Base-by-base conservation (phyloP, 92 coral and sea anemone species). In the Desmophyllum pertusum region DNA sequence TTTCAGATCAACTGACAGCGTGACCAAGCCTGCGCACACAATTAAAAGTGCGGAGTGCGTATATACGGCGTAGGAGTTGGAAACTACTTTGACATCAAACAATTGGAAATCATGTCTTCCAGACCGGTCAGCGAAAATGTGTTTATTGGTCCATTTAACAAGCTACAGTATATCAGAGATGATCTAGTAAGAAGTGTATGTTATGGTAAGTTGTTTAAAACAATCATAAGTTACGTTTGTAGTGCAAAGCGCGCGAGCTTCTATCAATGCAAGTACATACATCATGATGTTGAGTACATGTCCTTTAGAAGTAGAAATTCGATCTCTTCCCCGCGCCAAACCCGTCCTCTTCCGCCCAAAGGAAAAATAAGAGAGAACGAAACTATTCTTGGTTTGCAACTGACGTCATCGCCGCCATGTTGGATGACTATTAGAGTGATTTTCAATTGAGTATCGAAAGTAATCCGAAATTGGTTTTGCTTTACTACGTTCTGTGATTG, bases 61-160 rank as follows among this genome's bases (percentile, higher is more conserved):
- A 80, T 89, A 25, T 59, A 84, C 40, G 63, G 74, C 18, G 84
- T 89, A 17, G 89, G 92, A 30, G 89, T 89, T 59, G 92, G 89
- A 14, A 65, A 81, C 2, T 74, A 89, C 41, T 81, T 81, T 59
- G 69, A 53, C 23, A 85, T 89, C 61, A 78, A 69, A 45, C 92
- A 89, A 36, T 81, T 89, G 27, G 83, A 89, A 75, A 38, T 27
- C 23, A 85, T 89, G 81, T 89, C 89, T 30, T 89, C 92, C 0
- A 51, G 75, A 51, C 92, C 92, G 2, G 76, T 66, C 25, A 15
- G 66, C 11, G 73, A 76, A 41, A 89, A 85, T 73, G 89, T 89
- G 66, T 89, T 89, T 40, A 80, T 78, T 62, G 89, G 92, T 40
- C 85, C 83, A 2, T 85, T 89, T 61, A 80, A 83, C 69, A 80